Conservation (phyloP, 2,797 vertebrate species). For the Cuniculus paca region DNA sequence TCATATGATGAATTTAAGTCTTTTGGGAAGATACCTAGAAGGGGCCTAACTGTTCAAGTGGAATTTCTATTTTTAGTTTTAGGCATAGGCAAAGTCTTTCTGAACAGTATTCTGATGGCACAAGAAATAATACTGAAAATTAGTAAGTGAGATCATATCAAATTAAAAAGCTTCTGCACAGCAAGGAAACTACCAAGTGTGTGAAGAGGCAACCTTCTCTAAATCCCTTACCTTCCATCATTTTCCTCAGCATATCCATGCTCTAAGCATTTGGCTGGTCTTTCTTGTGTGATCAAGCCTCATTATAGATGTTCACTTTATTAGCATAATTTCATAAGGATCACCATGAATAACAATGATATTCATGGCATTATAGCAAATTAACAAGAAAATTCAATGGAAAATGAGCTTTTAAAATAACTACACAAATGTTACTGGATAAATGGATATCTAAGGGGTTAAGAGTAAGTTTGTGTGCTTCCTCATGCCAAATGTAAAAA, state of each 20-base stretch:
- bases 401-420: neutral
- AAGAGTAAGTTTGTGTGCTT: neutral
- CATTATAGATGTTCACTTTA: neutral
- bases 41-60: too few species aligned
- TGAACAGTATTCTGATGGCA: neutral
- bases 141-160: neutral
- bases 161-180: neutral
- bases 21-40: too few species aligned
- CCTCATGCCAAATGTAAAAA: neutral
- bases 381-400: neutral
- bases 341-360: neutral
- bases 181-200: neutral
- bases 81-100: neutral
- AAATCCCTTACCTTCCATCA: neutral
- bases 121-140: neutral
- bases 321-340: neutral
- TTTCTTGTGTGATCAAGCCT: neutral
- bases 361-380: neutral
- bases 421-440: neutral
- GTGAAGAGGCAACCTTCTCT: neutral
- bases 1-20: too few species aligned
- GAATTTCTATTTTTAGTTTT: too few species aligned
- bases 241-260: neutral
- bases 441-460: neutral
- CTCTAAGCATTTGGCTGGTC: neutral